These are phyloP conservation scores for Aricia artaxerxes DNA, from an alignment of 2,888 invertebrate species.

Conservation along the genomic window DNA sequence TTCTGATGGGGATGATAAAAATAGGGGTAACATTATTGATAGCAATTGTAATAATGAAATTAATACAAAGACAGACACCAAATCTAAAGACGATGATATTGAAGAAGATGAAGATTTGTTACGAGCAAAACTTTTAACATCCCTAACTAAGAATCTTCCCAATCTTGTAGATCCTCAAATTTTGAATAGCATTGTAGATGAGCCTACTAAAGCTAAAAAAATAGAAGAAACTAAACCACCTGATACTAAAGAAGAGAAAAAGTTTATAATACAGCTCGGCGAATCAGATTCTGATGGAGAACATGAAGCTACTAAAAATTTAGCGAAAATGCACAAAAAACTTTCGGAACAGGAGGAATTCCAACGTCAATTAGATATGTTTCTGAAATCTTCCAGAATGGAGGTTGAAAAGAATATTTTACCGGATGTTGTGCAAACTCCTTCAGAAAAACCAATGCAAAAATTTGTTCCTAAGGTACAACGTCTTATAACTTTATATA, in stretches of 20 bases:
- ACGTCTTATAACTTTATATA: conserved; percentile 8
- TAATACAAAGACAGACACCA: not conserved
- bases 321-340: conserved; percentile 76
- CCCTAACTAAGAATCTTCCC: conserved; percentile 80
- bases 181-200: conserved; percentile 46
- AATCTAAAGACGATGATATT: conserved; percentile 56
- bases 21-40: conserved; percentile 51
- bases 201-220: conserved; percentile 34
- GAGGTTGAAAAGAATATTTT: conserved; percentile 63
- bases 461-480: conserved; percentile 72
- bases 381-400: conserved; percentile 69
- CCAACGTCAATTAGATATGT: conserved; percentile 68
- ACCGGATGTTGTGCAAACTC: conserved; percentile 57
- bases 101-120: conserved; percentile 83
- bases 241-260: conserved; percentile 57
- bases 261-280: conserved; percentile 68
- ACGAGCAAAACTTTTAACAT: conserved; percentile 80
- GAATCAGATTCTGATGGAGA: conserved; percentile 76
- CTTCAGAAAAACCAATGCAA: conserved; percentile 52
- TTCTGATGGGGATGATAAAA: conserved; percentile 68
- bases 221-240: conserved; percentile 37
- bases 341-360: conserved; percentile 68
- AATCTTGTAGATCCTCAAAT: conserved; percentile 57
- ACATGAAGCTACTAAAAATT: conserved; percentile 74
- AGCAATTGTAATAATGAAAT: conserved; percentile 33